Evolutionary conservation across 1,140 invertebrate species (phyloP), one percentile per base, ranked within the genome.

Genomic region (Spodoptera litura): DNA sequence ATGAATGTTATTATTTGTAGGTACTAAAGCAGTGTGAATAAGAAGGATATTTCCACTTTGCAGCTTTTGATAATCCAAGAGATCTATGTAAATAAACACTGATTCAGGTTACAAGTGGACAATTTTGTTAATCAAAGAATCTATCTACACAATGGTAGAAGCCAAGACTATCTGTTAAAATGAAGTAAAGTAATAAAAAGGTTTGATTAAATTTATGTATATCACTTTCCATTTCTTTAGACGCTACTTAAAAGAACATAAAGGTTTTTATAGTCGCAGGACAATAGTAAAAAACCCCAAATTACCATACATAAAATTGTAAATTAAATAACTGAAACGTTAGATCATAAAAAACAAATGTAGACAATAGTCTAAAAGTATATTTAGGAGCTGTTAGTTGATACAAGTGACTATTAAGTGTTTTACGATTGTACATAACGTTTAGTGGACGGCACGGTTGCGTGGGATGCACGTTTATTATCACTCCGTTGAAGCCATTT

Each of bases 351-450:
- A 75, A 61, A 62, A 62, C n/a, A 75, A 35, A 75, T 52, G 9
- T 52, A 75, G 59, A 75, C 58, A 75, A 62, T 75, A 20, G 44
- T 11, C 38, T 6, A 52, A 53, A 52, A 75, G 49, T 31, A 75
- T 27, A 51, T 62, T 53, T 75, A 52, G 58, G 58, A 75, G 38
- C 15, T 51, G 58, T 51, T 75, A 52, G 71, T 51, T 61, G 53
- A 55, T 66, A 25, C 51, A 62, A 77, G 61, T 25, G 64, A 68
- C 38, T 70, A 58, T 56, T 70, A 70, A 70, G 62, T 78, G 64
- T 58, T 78, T 78, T 78, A 78, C 25, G 75, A 78, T 27, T 61
- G 12, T 38, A 68, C 75, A 61, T 64, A 70, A 27, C 75, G 53
- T 78, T 78, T 78, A 70, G 64, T 70, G 75, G 75, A 59, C 75